phyloP scores from a whole-genome alignment of 2,888 invertebrate genomes.

The Omphaloscelis lunosa region DNA sequence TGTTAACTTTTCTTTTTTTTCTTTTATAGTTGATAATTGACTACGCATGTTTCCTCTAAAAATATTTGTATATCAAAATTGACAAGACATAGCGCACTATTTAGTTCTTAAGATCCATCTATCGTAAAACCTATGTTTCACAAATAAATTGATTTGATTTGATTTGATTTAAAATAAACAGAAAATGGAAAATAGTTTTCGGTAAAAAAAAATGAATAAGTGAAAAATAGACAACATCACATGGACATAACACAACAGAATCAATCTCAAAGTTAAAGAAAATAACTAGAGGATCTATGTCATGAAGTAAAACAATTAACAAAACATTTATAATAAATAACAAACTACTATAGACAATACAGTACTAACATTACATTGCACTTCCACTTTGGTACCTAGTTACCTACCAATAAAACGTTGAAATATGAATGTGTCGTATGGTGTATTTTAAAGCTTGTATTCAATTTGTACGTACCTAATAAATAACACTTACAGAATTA shows the following conservation, averaged over 20 bases:
- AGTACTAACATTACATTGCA: not conserved
- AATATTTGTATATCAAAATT: no score
- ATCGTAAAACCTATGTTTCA: no score
- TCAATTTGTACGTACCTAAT: slow-evolving; percentile 32
- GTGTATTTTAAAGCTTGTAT: slow-evolving; percentile 28
- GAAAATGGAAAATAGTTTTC: not conserved
- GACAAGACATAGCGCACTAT: no score
- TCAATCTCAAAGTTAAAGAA: not conserved
- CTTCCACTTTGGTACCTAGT: not conserved
- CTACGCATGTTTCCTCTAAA: no score
- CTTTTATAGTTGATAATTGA: no score
- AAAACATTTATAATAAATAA: slow-evolving; percentile 11
- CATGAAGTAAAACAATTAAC: slow-evolving; percentile 3
- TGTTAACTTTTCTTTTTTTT: no score
- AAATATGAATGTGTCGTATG: not conserved
- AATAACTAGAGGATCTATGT: slow-evolving; percentile 8
- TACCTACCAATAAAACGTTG: not conserved
- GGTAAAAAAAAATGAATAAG: not conserved
- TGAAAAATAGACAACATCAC: not conserved
- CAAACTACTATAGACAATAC: not conserved
- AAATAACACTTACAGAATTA: slow-evolving; percentile 13
- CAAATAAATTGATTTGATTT: no score
- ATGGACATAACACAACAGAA: not conserved
- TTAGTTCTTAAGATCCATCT: no score
- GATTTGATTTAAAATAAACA: slow-evolving; percentile 9